These are phyloP conservation scores for Chascanopsetta lugubris DNA, from an alignment of 2,113 vertebrate genomes.

Conservation along the genomic window DNA sequence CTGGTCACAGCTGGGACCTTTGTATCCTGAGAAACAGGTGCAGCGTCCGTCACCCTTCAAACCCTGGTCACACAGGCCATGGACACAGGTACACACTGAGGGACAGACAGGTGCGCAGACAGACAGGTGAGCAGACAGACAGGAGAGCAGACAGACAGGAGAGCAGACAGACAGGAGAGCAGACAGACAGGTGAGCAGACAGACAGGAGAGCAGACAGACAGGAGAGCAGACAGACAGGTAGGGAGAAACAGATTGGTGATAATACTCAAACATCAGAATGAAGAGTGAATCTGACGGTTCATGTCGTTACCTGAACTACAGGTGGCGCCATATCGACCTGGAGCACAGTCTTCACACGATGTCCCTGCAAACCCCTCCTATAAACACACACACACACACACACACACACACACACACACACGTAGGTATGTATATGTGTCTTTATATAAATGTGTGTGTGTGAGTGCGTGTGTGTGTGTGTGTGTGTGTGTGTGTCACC, in stretches of 20 bases:
- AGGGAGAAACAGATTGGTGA: too few relatives aligned
- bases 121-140: background rate
- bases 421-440: background rate
- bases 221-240: background rate
- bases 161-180: background rate
- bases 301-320: constrained; percentile 81
- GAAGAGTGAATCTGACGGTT: too few relatives aligned
- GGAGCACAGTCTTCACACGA: constrained; percentile 90
- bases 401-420: background rate
- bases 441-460: background rate
- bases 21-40: constrained; percentile 88
- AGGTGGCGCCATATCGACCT: constrained; percentile 84
- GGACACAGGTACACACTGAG: constrained; percentile 88
- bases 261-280: too few relatives aligned
- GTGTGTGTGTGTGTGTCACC: constrained; percentile 69
- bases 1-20: constrained; percentile 83
- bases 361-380: constrained; percentile 87
- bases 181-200: background rate
- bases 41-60: constrained; percentile 84
- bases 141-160: too few relatives aligned
- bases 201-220: background rate
- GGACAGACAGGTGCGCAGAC: background rate
- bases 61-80: constrained; percentile 87
- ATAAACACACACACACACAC: constrained; percentile 27
- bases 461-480: background rate